Percentiles rank a stretch among this genome's conserved stretches.
Evolutionary conservation across 2,113 vertebrate species (phyloP).

Genomic region (Bolborhynchus lineola): DNA sequence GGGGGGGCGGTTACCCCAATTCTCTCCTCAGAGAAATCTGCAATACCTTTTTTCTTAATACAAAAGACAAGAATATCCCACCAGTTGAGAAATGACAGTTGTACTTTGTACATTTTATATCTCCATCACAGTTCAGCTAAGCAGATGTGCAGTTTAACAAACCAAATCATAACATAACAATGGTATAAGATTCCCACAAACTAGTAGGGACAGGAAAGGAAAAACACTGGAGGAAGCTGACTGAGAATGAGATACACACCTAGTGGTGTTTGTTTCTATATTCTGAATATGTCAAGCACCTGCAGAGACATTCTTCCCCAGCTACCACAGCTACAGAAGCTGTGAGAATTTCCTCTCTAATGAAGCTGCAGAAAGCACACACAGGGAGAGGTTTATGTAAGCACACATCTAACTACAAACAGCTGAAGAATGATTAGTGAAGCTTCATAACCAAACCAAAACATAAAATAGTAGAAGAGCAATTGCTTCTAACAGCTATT

Average conservation of each 20-base stretch:
- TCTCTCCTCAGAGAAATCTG: background rate
- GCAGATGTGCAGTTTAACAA: background rate
- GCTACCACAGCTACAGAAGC: background rate
- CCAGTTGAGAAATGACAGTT: background rate
- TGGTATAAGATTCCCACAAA: background rate
- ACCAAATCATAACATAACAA: background rate
- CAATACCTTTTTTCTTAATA: background rate
- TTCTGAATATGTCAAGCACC: fast-evolving
- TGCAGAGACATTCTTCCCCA: background rate
- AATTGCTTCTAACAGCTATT: background rate
- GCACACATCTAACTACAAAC: background rate
- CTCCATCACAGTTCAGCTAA: background rate
- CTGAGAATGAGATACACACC: background rate
- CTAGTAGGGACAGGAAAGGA: background rate
- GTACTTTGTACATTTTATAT: background rate
- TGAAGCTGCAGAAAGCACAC: background rate
- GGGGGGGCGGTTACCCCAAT: background rate
- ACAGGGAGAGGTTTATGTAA: background rate
- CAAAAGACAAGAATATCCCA: background rate
- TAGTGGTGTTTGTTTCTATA: background rate
- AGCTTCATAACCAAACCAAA: background rate
- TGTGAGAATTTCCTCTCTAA: background rate
- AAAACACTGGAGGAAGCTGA: background rate
- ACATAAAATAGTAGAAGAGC: background rate
- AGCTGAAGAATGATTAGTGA: background rate